Evolutionary conservation across 2,797 vertebrate genomes (phyloP), one percentile per base, ranked within the genome.

Genomic region (Macrochelys suwanniensis): DNA sequence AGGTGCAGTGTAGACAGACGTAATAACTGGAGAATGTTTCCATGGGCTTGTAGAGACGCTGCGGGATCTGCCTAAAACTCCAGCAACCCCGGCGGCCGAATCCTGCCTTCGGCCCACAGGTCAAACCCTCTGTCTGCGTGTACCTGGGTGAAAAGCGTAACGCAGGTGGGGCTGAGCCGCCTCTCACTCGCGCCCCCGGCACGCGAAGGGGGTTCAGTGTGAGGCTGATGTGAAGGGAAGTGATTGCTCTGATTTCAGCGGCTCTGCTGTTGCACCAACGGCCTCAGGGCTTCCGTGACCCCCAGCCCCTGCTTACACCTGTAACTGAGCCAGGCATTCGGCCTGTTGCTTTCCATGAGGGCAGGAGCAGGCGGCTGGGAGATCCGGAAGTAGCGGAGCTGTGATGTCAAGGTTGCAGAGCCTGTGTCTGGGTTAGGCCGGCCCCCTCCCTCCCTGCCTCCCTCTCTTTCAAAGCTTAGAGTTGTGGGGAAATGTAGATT

Each of bases 91-190:
- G 49, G 31, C 31, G 56, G 85, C 78, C 33, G 2, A 9, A 25
- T 2, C 0, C 53, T 56, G 78, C 78, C 54, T 33, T 9, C 50
- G 6, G 31, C 0, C 25, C 89, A 51, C 28, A 0, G n/a, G 25
- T 13, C 82, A 53, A 42, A 77, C 16, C 56, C 82, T 61, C 19
- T 85, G 11, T 8, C 17, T 26, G 0, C 77, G 84, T 3, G 0
- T 84, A 68, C 71, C 93, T 59, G 1, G 4, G 25, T 84, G 33
- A 68, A 16, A 68, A 9, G 33, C 6, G 28, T 65, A 5, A n/a
- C 16, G n/a, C 33, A 2, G 17, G 33, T 33, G 33, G 33, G 61
- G n/a, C 16, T 3, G 61, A 68, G 59, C 33, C 1, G 31, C 59
- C 31, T 33, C 59, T n/a, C 59, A 7, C 31, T 31, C 59, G 2